Base-by-base conservation (phyloP, 2,113 vertebrate genomes). In the Perca flavescens region DNA sequence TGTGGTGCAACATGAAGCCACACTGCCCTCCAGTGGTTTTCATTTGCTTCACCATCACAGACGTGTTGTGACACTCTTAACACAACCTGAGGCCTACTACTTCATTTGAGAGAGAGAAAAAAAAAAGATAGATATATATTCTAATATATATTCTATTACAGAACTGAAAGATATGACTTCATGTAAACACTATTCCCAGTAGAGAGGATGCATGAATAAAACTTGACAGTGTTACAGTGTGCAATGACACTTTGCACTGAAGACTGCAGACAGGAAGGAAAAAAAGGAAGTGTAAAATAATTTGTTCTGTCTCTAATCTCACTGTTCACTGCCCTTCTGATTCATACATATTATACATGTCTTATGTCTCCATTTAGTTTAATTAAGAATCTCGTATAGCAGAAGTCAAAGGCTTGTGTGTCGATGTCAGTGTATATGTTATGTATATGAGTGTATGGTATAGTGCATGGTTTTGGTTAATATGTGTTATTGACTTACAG, bases 1-100 rank as follows among this genome's bases (percentile, higher is more conserved):
- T 63, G 62, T 80, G 47, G n/a, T 50, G 25, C 63, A 87, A 80
- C 80, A 2, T 93, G 87, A 93, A 87, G 77, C 87, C 89, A 95
- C 86, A 95, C 92, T 95, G 95, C 94, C 95, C 94, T 87, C 94
- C 85, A 90, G 94, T 94, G 95, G 93, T 63, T 58, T 28, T 49
- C 1, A 14, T 63, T 28, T 56, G 81, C 57, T 56, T 79, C 63
- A 79, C 73, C 65, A 34, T 34, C 69, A 9, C 54, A 53, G 15
- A 40, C 2, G 0, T 1, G 4, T 52, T 83, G 70, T 60, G 74
- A 86, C 82, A 2, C 64, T 67, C 46, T 19, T 2, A 46, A 77
- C 63, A 13, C 22, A 77, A 65, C 54, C 19, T 12, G 4, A 58
- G 31, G n/a, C 50, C 60, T 1, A 0, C 34, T 17, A 3, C 54